Evolutionary conservation across 2,797 vertebrate genomes (phyloP).

Genomic region (Rhinogobio ventralis): DNA sequence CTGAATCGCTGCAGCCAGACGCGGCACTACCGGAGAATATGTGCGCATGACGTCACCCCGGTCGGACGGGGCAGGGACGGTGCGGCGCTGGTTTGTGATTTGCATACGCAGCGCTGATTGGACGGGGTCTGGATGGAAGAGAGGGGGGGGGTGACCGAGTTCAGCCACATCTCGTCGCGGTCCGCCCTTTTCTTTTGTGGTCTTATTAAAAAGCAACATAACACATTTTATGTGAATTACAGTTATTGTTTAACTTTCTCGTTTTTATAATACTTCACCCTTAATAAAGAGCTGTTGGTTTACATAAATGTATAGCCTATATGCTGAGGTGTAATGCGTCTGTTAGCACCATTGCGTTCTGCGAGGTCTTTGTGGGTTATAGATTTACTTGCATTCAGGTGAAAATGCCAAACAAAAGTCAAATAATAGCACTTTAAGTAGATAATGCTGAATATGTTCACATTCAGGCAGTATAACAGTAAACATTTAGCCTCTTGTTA

Average conservation of each 20-base stretch:
- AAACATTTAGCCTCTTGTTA: no score
- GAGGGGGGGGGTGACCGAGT: conserved; percentile 74
- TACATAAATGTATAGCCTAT: not conserved
- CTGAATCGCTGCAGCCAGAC: conserved; percentile 88
- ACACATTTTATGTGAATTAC: conserved; percentile 20
- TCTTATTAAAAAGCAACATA: conserved; percentile 72
- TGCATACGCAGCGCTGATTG: conserved; percentile 78
- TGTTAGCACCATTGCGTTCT: not conserved
- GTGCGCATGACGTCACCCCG: conserved; percentile 76
- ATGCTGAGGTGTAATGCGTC: not conserved
- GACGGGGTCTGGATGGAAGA: conserved; percentile 60
- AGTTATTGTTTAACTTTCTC: conserved; percentile 4
- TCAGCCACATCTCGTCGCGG: conserved; percentile 58
- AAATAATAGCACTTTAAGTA: not conserved
- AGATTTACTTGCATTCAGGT: not conserved
- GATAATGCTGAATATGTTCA: not conserved
- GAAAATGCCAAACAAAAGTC: not conserved
- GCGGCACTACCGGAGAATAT: conserved; percentile 75
- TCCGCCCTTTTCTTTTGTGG: conserved; percentile 81
- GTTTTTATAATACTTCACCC: not conserved
- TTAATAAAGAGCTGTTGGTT: not conserved
- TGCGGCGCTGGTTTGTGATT: conserved; percentile 75
- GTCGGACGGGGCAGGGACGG: conserved; percentile 74
- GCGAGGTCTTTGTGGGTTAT: not conserved
- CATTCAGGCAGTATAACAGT: not conserved